Conservation (phyloP, 2,113 vertebrate species). For the Tragelaphus imberbis region DNA sequence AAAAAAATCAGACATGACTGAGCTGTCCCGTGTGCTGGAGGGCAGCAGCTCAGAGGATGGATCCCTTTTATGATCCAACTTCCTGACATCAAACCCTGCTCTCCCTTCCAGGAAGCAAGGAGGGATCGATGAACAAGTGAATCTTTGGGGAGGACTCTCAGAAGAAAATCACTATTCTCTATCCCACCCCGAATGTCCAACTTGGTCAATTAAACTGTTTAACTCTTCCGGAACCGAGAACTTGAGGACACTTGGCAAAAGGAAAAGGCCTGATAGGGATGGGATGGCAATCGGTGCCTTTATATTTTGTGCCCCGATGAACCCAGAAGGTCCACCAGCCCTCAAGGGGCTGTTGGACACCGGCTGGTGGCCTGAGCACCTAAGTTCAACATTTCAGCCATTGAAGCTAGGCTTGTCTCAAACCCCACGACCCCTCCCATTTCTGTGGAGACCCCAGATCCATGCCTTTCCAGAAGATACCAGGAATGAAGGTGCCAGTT, state of each 20-base stretch:
- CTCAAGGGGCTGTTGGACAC: neutral
- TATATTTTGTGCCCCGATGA: neutral
- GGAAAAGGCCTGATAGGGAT: neutral
- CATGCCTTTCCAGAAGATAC: neutral
- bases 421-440: neutral
- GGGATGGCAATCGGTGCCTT: rapidly evolving
- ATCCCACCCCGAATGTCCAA: no score
- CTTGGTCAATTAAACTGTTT: neutral
- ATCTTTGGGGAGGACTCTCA: neutral
- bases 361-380: rapidly evolving
- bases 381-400: neutral
- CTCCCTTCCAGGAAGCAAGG: neutral
- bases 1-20: neutral
- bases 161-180: neutral
- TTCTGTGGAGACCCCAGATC: neutral
- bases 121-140: neutral
- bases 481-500: neutral
- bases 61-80: neutral
- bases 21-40: neutral
- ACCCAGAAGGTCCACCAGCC: neutral
- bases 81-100: neutral
- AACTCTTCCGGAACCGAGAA: neutral
- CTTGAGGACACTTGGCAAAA: neutral
- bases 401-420: neutral
- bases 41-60: neutral